Evolutionary conservation across 2,888 invertebrate genomes (phyloP).

Genomic region (Melieria omissa): DNA sequence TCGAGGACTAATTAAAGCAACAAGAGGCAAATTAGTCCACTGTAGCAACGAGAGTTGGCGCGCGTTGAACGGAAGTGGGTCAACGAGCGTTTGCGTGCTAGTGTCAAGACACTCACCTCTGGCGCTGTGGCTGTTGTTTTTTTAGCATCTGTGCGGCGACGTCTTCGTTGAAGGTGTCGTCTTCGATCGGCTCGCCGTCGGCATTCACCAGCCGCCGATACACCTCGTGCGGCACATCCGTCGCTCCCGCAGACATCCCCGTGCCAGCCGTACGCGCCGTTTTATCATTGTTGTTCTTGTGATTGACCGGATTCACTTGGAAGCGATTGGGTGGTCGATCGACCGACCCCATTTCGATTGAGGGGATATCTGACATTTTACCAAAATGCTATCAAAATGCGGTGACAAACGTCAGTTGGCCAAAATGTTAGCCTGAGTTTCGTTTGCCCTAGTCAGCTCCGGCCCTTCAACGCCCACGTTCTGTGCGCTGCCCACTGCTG

Average conservation of each 20-base stretch:
- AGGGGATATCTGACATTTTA: conserved; percentile 62
- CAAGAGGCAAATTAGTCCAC: background rate
- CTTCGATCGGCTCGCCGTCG: conserved; percentile 62
- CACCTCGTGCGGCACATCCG: conserved; percentile 57
- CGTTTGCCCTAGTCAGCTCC: too few species aligned
- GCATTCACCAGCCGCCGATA: conserved; percentile 63
- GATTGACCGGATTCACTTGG: conserved; percentile 67
- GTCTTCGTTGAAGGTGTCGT: conserved; percentile 64
- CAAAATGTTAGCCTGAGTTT: too few species aligned
- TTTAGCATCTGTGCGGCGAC: conserved; percentile 58
- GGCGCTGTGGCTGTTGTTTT: conserved; percentile 58
- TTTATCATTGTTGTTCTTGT: conserved; percentile 56
- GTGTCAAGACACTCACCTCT: conserved; percentile 54
- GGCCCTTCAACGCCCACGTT: too few species aligned
- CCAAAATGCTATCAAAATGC: too few species aligned
- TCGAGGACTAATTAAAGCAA: too few species aligned
- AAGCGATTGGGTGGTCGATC: conserved; percentile 66
- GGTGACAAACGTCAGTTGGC: too few species aligned
- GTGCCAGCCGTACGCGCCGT: background rate
- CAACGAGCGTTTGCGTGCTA: background rate
- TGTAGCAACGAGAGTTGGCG: background rate
- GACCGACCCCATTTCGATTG: conserved; percentile 64
- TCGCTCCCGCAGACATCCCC: background rate
- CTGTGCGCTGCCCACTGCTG: too few species aligned
- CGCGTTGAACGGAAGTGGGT: background rate